Evolutionary conservation across 2,888 invertebrate species (phyloP), one percentile per base, ranked within the genome.

Genomic region (Andrena marginata): DNA sequence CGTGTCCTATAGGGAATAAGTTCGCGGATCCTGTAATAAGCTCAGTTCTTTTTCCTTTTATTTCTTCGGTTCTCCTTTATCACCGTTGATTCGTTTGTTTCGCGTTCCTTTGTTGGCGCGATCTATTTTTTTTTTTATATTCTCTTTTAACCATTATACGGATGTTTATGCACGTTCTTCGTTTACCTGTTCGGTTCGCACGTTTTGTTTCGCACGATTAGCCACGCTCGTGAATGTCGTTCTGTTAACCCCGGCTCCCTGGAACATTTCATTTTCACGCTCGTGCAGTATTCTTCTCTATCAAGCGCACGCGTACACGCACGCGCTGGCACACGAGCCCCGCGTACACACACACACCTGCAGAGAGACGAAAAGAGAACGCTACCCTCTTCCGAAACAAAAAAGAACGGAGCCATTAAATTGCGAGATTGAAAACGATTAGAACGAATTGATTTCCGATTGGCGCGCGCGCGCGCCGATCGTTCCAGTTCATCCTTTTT

Each of bases 111-210:
- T 72, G 68, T 77, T 80, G 42, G 49, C 80, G 85, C 80, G 77
- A 70, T n/a, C 69, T 62, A 42, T 63, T 64, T 54, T 49, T 69
- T 74, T 31, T 59, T n/a, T 71, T 68, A n/a, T 65, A 42, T 42
- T 42, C 42, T 48, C 49, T 26, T 31, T 31, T 23, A 23, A 71
- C 70, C 33, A 68, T 63, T 33, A 26, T 73, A 60, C 74, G 73
- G 71, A 83, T 72, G 33, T 83, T 79, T 83, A 79, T 59, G 62
- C 77, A 72, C 73, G 77, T 85, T 85, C 73, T 77, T 80, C 84
- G 80, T 85, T 84, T 72, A 75, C 74, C 71, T 80, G 80, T 84
- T 85, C 74, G 65, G 77, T 84, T 76, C 73, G 73, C 59, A 67
- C 72, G 65, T 84, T 42, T 79, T 83, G 76, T 79, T 82, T 71